Conservation (phyloP, 2,113 vertebrate genomes). For the Cynopterus brachyotis region DNA sequence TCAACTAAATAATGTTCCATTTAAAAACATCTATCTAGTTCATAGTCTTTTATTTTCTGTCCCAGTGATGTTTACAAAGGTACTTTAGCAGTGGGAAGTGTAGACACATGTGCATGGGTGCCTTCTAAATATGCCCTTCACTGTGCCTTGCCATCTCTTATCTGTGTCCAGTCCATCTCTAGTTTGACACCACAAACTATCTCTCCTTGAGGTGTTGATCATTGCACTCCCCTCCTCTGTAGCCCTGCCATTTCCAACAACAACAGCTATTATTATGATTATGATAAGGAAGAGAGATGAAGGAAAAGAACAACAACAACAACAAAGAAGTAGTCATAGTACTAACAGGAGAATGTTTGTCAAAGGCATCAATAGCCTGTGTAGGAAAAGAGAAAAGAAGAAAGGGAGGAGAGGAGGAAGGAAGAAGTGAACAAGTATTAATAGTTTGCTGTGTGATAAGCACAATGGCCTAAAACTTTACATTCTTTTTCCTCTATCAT, state of each 20-base stretch:
- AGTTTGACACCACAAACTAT: rapidly evolving
- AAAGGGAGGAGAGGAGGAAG: neutral
- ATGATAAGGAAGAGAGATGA: neutral
- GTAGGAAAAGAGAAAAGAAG: neutral
- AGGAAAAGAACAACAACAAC: neutral
- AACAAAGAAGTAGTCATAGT: too few relatives aligned
- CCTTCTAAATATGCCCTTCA: rapidly evolving
- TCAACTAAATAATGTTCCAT: neutral
- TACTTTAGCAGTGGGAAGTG: neutral
- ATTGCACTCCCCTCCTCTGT: too few relatives aligned
- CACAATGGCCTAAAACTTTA: neutral
- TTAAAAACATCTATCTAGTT: neutral
- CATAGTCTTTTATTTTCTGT: neutral
- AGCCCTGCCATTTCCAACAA: neutral
- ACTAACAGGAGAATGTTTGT: neutral
- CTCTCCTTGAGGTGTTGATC: neutral
- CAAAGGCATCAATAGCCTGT: neutral
- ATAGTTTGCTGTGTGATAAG: neutral
- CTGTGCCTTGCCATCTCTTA: rapidly evolving
- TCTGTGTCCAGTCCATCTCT: neutral
- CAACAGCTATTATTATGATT: neutral
- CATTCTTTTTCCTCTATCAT: rapidly evolving
- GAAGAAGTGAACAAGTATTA: too few relatives aligned
- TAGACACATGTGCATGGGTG: rapidly evolving
- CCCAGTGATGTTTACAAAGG: neutral